Conservation (phyloP, 2,888 invertebrate genomes). For the Melitaea athalia region DNA sequence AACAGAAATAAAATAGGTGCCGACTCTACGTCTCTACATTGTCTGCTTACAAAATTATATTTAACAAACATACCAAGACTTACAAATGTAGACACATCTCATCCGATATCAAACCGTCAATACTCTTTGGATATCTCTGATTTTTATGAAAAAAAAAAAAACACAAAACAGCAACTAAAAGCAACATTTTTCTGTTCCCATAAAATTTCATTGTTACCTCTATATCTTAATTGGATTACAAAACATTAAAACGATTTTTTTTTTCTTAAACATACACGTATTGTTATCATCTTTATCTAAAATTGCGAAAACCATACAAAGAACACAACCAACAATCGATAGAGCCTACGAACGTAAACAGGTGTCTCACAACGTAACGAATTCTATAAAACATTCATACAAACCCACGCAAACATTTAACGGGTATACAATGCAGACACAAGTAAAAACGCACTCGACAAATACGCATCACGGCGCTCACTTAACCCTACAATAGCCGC, state of each 20-base stretch:
- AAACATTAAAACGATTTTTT: slow-evolving; percentile 3
- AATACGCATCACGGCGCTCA: slow-evolving; percentile 60
- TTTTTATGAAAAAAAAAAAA: background rate
- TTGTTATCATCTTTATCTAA: slow-evolving; percentile 2
- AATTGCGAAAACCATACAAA: background rate
- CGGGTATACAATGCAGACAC: slow-evolving; percentile 29
- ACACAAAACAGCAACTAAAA: background rate
- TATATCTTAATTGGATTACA: slow-evolving; percentile 6
- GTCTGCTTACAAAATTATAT: background rate
- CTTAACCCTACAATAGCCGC: slow-evolving; percentile 80
- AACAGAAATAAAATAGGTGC: too few species aligned
- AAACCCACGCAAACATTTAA: slow-evolving; percentile 50
- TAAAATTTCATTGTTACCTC: slow-evolving; percentile 9
- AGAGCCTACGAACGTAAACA: slow-evolving; percentile 28
- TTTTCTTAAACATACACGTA: background rate
- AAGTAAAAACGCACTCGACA: slow-evolving; percentile 35
- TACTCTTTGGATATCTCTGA: too few species aligned
- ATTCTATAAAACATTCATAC: slow-evolving; percentile 11
- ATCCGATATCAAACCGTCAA: too few species aligned
- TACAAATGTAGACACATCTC: too few species aligned
- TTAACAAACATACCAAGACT: background rate
- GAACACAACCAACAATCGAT: slow-evolving; percentile 10
- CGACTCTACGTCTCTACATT: too few species aligned
- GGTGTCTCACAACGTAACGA: slow-evolving; percentile 27
- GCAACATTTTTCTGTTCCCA: background rate